phyloP scores from a whole-genome alignment of 2,888 invertebrate species.

The Ennomos erosarius region DNA sequence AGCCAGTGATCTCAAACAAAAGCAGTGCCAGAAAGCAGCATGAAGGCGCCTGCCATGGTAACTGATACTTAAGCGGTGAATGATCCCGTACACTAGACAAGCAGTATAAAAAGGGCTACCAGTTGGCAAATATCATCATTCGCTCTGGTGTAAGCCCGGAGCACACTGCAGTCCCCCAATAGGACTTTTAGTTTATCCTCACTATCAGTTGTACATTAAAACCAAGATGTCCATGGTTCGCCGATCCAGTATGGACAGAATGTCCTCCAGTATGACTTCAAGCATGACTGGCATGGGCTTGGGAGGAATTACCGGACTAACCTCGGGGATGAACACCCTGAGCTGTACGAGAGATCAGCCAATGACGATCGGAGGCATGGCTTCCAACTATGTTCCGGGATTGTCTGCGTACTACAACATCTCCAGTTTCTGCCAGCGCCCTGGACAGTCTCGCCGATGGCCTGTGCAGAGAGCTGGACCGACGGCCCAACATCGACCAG shows the following conservation, averaged over 20 bases:
- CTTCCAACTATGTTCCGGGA: conserved; percentile 82
- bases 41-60: conserved; percentile 67
- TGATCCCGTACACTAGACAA: conserved; percentile 54
- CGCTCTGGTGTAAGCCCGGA: conserved; percentile 77
- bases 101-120: conserved; percentile 65
- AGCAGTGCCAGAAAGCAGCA: conserved; percentile 57
- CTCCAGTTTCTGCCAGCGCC: conserved; percentile 81
- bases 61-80: conserved; percentile 72
- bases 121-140: conserved; percentile 60
- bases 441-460: conserved; percentile 80
- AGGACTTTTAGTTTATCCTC: conserved; percentile 49
- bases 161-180: conserved; percentile 66
- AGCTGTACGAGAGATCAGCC: conserved; percentile 80
- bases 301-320: conserved; percentile 77
- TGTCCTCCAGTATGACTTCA: conserved; percentile 82
- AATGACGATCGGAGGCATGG: conserved; percentile 81
- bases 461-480: conserved; percentile 81
- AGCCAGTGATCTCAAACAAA: conserved; percentile 73
- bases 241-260: conserved; percentile 80
- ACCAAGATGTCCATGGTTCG: conserved; percentile 72
- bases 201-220: conserved; percentile 42
- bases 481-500: conserved; percentile 78
- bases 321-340: conserved; percentile 75
- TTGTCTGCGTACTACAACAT: conserved; percentile 81
- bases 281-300: conserved; percentile 83